A percentile compares a stretch with the other conserved stretches of the same genome.
Evolutionary conservation across 2,113 vertebrate genomes (phyloP).

Genomic region (Todiramphus saurophagus): DNA sequence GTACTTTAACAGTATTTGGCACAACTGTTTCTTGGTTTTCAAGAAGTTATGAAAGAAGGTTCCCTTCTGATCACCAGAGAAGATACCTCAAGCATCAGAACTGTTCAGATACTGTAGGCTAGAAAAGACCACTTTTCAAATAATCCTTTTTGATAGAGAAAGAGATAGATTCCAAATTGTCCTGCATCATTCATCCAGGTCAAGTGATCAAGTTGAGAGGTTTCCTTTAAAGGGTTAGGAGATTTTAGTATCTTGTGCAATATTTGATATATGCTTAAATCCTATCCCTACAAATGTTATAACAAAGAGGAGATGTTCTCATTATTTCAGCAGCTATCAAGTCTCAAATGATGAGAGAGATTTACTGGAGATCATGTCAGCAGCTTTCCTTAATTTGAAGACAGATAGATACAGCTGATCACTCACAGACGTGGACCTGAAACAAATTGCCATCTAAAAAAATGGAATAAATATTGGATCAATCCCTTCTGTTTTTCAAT

Average conservation of each 20-base stretch:
- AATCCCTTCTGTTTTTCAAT: background rate
- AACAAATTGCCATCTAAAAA: constrained; percentile 11
- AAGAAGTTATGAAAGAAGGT: background rate
- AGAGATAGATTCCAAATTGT: background rate
- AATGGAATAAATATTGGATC: background rate
- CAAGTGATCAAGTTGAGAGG: background rate
- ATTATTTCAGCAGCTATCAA: constrained; percentile 16
- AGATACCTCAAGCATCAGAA: background rate
- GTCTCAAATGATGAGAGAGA: background rate
- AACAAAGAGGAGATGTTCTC: background rate
- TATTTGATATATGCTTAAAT: background rate
- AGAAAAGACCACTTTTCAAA: background rate
- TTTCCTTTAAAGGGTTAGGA: background rate
- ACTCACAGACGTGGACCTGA: background rate
- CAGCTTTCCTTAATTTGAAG: background rate
- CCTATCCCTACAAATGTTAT: background rate
- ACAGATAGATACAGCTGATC: background rate
- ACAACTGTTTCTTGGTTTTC: background rate
- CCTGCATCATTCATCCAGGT: background rate
- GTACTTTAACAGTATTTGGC: background rate
- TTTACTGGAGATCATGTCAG: constrained; percentile 9
- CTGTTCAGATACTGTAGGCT: background rate
- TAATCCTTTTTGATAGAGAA: background rate
- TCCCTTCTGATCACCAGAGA: background rate
- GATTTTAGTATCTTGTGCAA: background rate